Base-by-base conservation (phyloP, 2,888 invertebrate genomes). In the Graphium colonna region DNA sequence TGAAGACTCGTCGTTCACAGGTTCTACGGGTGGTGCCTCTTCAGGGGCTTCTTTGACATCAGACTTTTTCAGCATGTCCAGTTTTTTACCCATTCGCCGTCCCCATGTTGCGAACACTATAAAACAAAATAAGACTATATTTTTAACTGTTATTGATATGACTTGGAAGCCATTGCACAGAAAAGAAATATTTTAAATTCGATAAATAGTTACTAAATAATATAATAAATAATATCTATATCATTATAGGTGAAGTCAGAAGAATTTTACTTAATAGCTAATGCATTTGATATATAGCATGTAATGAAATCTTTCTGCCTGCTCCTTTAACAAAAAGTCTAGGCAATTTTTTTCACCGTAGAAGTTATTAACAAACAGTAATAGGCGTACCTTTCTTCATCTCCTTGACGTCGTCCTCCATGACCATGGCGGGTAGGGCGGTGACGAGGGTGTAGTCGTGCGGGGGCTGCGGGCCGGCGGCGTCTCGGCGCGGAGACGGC, bases 351-450 rank as follows among this genome's bases (percentile, higher is more conserved):
- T n/a, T n/a, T n/a, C n/a, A n/a, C n/a, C n/a, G n/a, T n/a, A n/a
- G n/a, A n/a, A n/a, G n/a, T n/a, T n/a, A n/a, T n/a, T n/a, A n/a
- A n/a, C n/a, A n/a, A n/a, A n/a, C n/a, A n/a, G n/a, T n/a, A n/a
- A n/a, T n/a, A n/a, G 2, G n/a, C 36, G 38, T 21, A 91, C 92
- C 91, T 83, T 90, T 91, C 59, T 91, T 92, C 84, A 92, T 92
- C 74, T 92, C 91, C 69, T 81, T 85, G 50, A 84, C 88, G 66
- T 92, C 92, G 73, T 94, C 94, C 75, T 94, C 94, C 77, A 94
- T 92, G 76, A 95, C 93, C 79, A 94, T 92, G 65, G 94, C 94
- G 57, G 95, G 95, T 63, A 95, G 90, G 61, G 95, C 95, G 64
- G 94, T 95, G 71, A 95, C 94, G 74, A 94, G 91, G 73, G 94